Base-by-base conservation (phyloP, 2,888 invertebrate species). In the Punctoribates punctum region DNA sequence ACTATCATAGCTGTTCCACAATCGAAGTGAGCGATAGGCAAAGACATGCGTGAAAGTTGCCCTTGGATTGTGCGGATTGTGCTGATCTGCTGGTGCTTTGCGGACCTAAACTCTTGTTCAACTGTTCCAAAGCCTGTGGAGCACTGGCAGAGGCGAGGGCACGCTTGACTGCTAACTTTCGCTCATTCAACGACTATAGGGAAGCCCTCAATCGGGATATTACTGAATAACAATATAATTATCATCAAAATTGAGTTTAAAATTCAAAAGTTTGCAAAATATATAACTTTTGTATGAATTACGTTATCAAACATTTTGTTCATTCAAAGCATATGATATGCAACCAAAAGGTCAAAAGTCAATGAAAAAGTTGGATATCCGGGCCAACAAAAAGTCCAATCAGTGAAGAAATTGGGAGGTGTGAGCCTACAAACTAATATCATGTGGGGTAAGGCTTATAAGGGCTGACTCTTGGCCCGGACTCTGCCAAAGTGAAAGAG, bases 301-400 rank as follows among this genome's bases (percentile, higher is more conserved):
- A 34, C 13, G 34, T 9, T 65, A 65, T 65, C 65, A 65, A 34
- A 65, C 34, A 29, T 15, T 27, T 5, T 65, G 57, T 65, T 65
- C 65, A 65, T 57, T 57, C 57, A 65, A 60, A 3, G 20, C 23
- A 57, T 4, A 4, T 65, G 29, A 65, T 20, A 29, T 65, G 29
- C 60, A 60, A 23, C 11, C n/a, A 2, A 23, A 11, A 65, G 65
- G 65, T 65, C 34, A 65, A 5, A 60, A 65, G 65, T 65, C 65
- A 29, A 65, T 65, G 65, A 29, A 65, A 65, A 60, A 60, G 17
- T 65, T 65, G 34, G 29, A 65, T 65, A 65, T 65, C 65, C 65
- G 65, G 65, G 65, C 65, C 34, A 34, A 65, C 65, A 65, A 65
- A 65, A 65, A 65, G 65, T 65, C 65, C 65, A 65, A 65, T 65